These are phyloP conservation scores for Bombus pascuorum DNA, from an alignment of 1,140 invertebrate genomes.

Conservation along the genomic window DNA sequence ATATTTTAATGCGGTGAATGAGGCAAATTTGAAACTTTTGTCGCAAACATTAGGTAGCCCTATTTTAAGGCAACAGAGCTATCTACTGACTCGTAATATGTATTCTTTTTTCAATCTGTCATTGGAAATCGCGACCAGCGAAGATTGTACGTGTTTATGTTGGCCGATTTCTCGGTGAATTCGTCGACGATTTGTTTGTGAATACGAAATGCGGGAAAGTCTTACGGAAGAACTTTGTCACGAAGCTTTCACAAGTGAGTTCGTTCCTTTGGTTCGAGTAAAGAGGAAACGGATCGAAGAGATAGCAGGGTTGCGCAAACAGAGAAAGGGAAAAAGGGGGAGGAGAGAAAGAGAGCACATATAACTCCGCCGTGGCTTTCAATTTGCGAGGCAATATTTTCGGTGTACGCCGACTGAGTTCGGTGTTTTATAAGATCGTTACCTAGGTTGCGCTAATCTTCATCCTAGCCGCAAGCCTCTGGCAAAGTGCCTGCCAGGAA, in stretches of 20 bases:
- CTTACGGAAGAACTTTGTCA: conserved; percentile 48
- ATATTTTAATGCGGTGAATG: not conserved
- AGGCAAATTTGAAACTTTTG: not conserved
- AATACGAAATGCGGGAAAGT: conserved; percentile 53
- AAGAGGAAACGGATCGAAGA: not conserved
- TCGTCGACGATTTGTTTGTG: conserved; percentile 49
- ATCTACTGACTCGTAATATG: not conserved
- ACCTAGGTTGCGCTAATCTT: conserved; percentile 76
- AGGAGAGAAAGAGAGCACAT: conserved; percentile 40
- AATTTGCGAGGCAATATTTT: conserved; percentile 77
- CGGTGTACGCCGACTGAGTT: conserved; percentile 60
- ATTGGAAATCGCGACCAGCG: conserved; percentile 18
- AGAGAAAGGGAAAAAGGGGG: conserved; percentile 14
- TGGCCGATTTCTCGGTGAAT: not conserved
- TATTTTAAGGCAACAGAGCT: not conserved
- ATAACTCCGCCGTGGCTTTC: conserved; percentile 69
- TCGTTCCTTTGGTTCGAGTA: conserved; percentile 21
- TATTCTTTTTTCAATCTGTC: not conserved
- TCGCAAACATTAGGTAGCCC: too few species aligned
- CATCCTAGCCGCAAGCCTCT: conserved; percentile 69
- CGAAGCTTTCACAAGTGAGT: conserved; percentile 35
- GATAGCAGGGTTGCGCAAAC: conserved; percentile 19
- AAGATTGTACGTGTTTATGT: conserved; percentile 12
- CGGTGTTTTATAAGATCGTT: conserved; percentile 77
- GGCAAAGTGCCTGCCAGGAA: conserved; percentile 70